Percentiles rank a stretch among this genome's conserved stretches.
Conservation (phyloP, 2,888 invertebrate genomes). For the Diachrysia chrysitis region DNA sequence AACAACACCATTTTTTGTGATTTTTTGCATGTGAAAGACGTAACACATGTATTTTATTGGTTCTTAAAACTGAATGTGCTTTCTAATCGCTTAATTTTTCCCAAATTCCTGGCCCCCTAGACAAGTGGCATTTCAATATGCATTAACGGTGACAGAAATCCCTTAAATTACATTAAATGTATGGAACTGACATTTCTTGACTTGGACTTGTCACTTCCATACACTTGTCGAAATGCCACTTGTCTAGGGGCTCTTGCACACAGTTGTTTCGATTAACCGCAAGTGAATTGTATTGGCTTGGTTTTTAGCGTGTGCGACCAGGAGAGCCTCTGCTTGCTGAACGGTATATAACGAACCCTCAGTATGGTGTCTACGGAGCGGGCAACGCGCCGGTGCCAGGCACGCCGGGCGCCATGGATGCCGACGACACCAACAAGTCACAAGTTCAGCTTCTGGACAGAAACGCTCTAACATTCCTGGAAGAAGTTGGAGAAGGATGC, state of each 20-base stretch:
- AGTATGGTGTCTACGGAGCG: slow-evolving; percentile 90
- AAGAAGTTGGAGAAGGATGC: slow-evolving; percentile 96
- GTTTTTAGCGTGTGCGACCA: slow-evolving; percentile 85
- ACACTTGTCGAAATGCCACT: too few species aligned
- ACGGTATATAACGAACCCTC: slow-evolving; percentile 93
- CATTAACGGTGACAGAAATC: too few species aligned
- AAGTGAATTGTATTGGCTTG: slow-evolving; percentile 37
- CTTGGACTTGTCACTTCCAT: too few species aligned
- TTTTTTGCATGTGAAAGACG: neutral
- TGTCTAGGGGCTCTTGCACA: too few species aligned
- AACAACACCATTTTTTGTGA: neutral
- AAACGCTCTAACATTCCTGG: slow-evolving; percentile 91
- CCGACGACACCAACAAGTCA: slow-evolving; percentile 74
- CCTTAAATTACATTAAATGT: too few species aligned
- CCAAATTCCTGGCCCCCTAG: slow-evolving; percentile 45
- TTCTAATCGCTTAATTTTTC: slow-evolving; percentile 22
- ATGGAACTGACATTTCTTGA: too few species aligned
- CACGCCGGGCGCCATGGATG: slow-evolving; percentile 57
- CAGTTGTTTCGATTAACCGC: slow-evolving; percentile 36
- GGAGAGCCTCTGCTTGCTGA: slow-evolving; percentile 92
- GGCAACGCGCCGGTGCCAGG: slow-evolving; percentile 67
- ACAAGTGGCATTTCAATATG: too few species aligned
- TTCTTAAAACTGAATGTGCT: slow-evolving; percentile 23
- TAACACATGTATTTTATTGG: neutral
- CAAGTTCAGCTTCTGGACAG: slow-evolving; percentile 90